Conservation (phyloP, 1,140 invertebrate species). For the Drosophila tsacasi region DNA sequence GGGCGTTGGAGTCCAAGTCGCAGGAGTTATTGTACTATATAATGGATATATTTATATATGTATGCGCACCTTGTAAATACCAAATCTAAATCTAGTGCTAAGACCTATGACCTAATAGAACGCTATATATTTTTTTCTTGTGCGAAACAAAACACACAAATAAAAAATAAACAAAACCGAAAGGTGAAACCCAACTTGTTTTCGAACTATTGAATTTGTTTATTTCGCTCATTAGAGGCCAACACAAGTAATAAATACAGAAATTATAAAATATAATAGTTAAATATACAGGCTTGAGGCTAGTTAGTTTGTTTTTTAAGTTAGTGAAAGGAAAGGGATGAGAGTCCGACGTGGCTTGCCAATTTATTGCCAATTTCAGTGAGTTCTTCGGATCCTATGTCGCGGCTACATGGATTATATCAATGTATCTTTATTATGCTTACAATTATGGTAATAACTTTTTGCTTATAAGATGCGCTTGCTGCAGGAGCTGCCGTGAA, state of each 20-base stretch:
- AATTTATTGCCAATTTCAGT: constrained; percentile 68
- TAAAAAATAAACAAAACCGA: constrained; percentile 26
- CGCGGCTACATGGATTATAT: constrained; percentile 72
- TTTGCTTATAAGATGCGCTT: constrained; percentile 58
- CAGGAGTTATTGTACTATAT: constrained; percentile 54
- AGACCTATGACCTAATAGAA: constrained; percentile 54
- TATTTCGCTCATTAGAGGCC: constrained; percentile 57
- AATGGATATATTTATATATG: constrained; percentile 47
- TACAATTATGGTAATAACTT: constrained; percentile 78
- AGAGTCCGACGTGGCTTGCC: constrained; percentile 34
- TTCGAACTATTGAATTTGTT: constrained; percentile 60
- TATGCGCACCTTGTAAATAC: constrained; percentile 63
- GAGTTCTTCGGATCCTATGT: constrained; percentile 22
- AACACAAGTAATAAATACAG: constrained; percentile 63
- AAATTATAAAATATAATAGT: constrained; percentile 54
- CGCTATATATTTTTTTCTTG: constrained; percentile 63
- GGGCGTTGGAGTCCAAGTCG: constrained; percentile 24
- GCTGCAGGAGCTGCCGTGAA: constrained; percentile 2
- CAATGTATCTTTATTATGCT: constrained; percentile 66
- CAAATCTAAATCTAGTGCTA: constrained; percentile 39
- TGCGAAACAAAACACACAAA: constrained; percentile 68
- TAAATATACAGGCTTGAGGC: constrained; percentile 60
- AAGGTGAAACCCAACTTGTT: constrained; percentile 10
- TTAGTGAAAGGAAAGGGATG: constrained; percentile 41
- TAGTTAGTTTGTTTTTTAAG: constrained; percentile 13